Evolutionary conservation across 2,797 vertebrate genomes (phyloP).

Genomic region (Diceros bicornis): DNA sequence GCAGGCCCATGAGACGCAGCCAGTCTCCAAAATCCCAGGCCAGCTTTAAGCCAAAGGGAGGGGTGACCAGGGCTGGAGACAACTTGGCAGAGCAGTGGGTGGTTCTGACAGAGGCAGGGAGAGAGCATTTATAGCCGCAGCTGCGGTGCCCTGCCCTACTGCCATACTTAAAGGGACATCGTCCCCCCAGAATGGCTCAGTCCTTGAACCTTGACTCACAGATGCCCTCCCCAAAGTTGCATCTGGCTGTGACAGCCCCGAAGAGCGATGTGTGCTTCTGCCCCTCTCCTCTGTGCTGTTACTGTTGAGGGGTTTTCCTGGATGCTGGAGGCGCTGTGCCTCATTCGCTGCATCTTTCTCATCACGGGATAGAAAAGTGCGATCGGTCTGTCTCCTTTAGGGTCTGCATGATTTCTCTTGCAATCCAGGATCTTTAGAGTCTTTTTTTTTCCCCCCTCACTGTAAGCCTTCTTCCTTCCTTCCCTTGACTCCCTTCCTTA

Average conservation of each 20-base stretch:
- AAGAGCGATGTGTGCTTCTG: background rate
- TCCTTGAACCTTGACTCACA: background rate
- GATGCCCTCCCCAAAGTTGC: background rate
- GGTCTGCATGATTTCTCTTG: background rate
- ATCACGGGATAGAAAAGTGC: background rate
- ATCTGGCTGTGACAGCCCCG: background rate
- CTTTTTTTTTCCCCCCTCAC: background rate
- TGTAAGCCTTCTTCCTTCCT: background rate
- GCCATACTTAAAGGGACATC: constrained; percentile 46
- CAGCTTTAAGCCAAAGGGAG: background rate
- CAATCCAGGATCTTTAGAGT: background rate
- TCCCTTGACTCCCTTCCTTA: background rate
- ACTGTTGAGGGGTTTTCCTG: background rate
- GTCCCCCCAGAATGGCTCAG: background rate
- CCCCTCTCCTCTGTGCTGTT: background rate
- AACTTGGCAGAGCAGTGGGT: background rate
- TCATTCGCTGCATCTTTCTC: background rate
- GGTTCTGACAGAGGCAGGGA: background rate
- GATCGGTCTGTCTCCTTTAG: background rate
- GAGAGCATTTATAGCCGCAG: background rate
- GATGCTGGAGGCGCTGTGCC: background rate
- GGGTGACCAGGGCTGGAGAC: background rate
- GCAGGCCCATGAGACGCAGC: background rate
- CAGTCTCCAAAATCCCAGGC: background rate
- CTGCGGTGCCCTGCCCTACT: background rate